A percentile compares a stretch with the other conserved stretches of the same genome.
These are phyloP conservation scores for Phlogophora meticulosa DNA, from an alignment of 2,888 invertebrate species.

Conservation along the genomic window DNA sequence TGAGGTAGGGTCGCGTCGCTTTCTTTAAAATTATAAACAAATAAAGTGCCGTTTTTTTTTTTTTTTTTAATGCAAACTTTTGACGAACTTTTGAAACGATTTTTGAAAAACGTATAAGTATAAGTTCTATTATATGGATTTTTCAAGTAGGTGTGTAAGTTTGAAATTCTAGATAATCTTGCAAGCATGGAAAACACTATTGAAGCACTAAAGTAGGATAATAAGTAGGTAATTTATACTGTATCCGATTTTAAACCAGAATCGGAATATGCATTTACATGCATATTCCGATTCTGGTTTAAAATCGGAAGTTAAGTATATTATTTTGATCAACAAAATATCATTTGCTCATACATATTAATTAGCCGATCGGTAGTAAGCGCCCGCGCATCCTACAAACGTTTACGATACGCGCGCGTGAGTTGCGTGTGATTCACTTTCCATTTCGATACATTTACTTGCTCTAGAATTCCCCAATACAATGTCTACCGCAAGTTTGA, in stretches of 20 bases:
- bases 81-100: no score
- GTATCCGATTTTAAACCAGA: conserved; percentile 6
- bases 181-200: not conserved
- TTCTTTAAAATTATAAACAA: conserved; percentile 5
- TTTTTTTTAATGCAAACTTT: no score
- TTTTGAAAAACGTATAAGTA: no score
- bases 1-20: not conserved
- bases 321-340: conserved; percentile 7
- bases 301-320: conserved; percentile 10
- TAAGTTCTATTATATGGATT: no score
- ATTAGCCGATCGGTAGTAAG: conserved; percentile 47
- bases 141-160: no score
- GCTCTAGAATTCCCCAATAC: conserved; percentile 61
- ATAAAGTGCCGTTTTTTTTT: not conserved
- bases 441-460: conserved; percentile 75
- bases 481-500: conserved; percentile 59
- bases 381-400: conserved; percentile 41
- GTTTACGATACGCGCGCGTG: conserved; percentile 44
- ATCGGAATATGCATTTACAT: no score
- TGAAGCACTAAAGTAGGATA: not conserved
- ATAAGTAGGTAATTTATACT: conserved; percentile 25
- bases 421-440: conserved; percentile 75
- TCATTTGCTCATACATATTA: conserved; percentile 37
- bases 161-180: not conserved
- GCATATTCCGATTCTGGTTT: not conserved